Conservation (phyloP, 1,140 invertebrate genomes). For the Laodelphax striatellus region DNA sequence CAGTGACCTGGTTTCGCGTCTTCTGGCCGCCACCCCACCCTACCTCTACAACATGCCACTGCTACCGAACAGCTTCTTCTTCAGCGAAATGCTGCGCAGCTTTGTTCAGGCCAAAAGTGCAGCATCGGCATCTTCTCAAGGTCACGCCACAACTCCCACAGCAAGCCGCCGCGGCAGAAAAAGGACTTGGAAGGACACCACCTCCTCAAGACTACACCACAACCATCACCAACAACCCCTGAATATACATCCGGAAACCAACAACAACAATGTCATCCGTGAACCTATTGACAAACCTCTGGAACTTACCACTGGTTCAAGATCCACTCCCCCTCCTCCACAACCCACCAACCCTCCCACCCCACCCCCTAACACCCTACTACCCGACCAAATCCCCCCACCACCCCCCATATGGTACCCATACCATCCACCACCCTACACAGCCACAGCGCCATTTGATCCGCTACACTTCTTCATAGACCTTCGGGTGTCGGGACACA, state of each 20-base stretch:
- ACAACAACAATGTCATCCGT: too few relatives aligned
- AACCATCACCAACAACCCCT: slow-evolving; percentile 20
- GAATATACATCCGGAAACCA: too few relatives aligned
- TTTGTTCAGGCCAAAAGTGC: slow-evolving; percentile 13
- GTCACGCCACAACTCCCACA: slow-evolving; percentile 29
- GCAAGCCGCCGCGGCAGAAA: slow-evolving; percentile 38
- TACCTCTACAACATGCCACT: slow-evolving; percentile 68
- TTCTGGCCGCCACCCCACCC: slow-evolving; percentile 23
- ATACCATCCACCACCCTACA: slow-evolving; percentile 33
- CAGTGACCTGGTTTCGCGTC: not conserved
- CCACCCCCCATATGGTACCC: slow-evolving; percentile 17
- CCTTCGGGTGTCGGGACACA: slow-evolving; percentile 41
- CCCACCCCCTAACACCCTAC: slow-evolving; percentile 1
- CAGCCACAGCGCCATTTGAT: slow-evolving; percentile 55
- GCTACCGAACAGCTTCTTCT: slow-evolving; percentile 64
- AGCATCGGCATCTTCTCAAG: slow-evolving; percentile 26
- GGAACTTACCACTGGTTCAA: slow-evolving; percentile 40
- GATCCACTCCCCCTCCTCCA: not conserved
- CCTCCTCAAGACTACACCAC: slow-evolving; percentile 26
- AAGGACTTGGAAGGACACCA: slow-evolving; percentile 43
- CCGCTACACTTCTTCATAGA: slow-evolving; percentile 72
- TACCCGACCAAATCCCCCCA: not conserved
- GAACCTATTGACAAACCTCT: slow-evolving; percentile 36
- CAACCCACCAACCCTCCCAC: slow-evolving; percentile 20
- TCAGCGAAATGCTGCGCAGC: slow-evolving; percentile 27